Conservation (phyloP, 2,113 vertebrate species). For the Siniperca knerii region DNA sequence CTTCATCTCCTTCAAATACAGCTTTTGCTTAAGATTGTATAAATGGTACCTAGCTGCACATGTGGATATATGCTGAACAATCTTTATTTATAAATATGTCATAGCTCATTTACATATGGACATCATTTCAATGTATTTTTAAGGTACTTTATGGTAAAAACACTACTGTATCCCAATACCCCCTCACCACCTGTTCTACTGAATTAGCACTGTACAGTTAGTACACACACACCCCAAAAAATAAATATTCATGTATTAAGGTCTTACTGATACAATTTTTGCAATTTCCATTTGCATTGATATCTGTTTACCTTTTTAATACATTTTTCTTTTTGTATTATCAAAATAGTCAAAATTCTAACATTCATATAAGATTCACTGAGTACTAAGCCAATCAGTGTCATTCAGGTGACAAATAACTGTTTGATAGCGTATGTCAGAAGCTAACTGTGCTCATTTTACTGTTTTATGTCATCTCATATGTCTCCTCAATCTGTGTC, state of each 20-base stretch:
- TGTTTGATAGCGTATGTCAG: slow-evolving; percentile 19
- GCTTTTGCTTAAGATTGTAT: slow-evolving; percentile 45
- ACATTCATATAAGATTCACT: neutral
- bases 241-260: slow-evolving; percentile 4
- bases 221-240: neutral
- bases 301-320: slow-evolving; percentile 8
- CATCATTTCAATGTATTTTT: slow-evolving; percentile 35
- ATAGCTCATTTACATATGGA: slow-evolving; percentile 19
- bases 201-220: slow-evolving; percentile 26
- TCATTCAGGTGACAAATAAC: slow-evolving; percentile 21
- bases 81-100: slow-evolving; percentile 46
- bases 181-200: neutral
- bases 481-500: slow-evolving; percentile 12
- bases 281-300: neutral
- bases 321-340: neutral
- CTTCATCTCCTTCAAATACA: slow-evolving; percentile 31
- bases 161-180: slow-evolving; percentile 28
- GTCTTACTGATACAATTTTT: neutral
- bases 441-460: slow-evolving; percentile 35
- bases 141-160: slow-evolving; percentile 35
- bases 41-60: slow-evolving; percentile 33
- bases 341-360: neutral
- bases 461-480: slow-evolving; percentile 3
- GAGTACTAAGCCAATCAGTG: slow-evolving; percentile 12
- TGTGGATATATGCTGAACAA: slow-evolving; percentile 36